A percentile compares a stretch with the other conserved stretches of the same genome.
Conservation (phyloP, 2,797 vertebrate genomes). For the Selene dorsalis region DNA sequence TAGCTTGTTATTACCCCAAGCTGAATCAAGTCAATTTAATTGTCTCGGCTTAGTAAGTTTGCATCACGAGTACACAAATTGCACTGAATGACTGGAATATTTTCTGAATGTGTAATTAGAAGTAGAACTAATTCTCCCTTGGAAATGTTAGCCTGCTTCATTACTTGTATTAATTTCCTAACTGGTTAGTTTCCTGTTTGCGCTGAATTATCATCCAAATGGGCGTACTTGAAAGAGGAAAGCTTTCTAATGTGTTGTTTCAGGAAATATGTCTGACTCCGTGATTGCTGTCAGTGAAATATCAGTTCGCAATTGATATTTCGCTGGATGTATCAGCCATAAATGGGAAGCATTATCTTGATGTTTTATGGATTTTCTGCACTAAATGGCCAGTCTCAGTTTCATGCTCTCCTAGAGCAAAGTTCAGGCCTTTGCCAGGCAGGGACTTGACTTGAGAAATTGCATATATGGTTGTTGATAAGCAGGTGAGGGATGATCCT, state of each 20-base stretch:
- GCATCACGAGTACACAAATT: background rate
- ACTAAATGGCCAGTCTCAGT: background rate
- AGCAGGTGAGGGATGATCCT: background rate
- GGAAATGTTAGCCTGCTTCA: background rate
- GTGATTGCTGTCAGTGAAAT: too few species aligned
- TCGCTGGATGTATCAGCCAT: background rate
- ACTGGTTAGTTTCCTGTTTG: background rate
- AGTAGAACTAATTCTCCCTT: background rate
- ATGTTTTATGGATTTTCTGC: background rate
- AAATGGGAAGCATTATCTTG: background rate
- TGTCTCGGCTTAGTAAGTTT: background rate
- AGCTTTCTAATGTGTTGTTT: background rate
- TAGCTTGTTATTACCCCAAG: background rate
- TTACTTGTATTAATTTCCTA: background rate
- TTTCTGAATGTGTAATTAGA: background rate
- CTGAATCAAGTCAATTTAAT: constrained; percentile 5
- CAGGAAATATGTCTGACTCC: background rate
- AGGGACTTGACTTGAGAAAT: background rate
- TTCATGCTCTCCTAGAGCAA: background rate
- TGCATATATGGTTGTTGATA: background rate
- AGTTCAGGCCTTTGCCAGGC: background rate
- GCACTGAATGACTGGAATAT: background rate
- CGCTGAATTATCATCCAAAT: background rate
- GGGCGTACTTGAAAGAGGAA: background rate
- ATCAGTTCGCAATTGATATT: too few species aligned